These are phyloP conservation scores for Myioborus melanocephalus DNA, from an alignment of 2,797 vertebrate species.

Conservation along the genomic window DNA sequence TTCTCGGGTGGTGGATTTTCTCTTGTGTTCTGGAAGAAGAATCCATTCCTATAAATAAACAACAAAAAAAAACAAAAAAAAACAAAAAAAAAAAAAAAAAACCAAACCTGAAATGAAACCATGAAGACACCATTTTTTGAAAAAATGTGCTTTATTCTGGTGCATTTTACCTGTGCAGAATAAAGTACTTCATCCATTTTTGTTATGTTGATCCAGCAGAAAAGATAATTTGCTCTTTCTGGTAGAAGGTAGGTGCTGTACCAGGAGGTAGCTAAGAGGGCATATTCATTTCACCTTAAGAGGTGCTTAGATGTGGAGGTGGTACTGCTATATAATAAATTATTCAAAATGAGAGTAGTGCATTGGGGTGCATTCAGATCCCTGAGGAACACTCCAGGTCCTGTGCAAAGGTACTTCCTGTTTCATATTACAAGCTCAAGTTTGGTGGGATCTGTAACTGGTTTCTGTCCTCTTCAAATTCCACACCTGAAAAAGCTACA, in stretches of 20 bases:
- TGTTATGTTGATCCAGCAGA: not conserved
- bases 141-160: not conserved
- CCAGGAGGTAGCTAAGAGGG: not conserved
- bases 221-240: not conserved
- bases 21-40: not conserved
- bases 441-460: not conserved
- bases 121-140: not conserved
- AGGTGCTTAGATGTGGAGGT: not conserved
- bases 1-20: not conserved
- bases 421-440: not conserved
- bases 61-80: not conserved
- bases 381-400: not conserved
- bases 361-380: not conserved
- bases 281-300: not conserved
- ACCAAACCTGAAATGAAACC: not conserved
- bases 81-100: not conserved
- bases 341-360: not conserved
- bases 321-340: fast-evolving
- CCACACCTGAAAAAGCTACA: not conserved
- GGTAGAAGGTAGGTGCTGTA: not conserved
- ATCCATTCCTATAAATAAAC: not conserved
- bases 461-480: not conserved
- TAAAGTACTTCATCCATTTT: not conserved
- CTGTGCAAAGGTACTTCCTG: not conserved
- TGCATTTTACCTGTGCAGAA: not conserved